Evolutionary conservation across 2,888 invertebrate genomes (phyloP).

Genomic region (Pyrochroa serraticornis): DNA sequence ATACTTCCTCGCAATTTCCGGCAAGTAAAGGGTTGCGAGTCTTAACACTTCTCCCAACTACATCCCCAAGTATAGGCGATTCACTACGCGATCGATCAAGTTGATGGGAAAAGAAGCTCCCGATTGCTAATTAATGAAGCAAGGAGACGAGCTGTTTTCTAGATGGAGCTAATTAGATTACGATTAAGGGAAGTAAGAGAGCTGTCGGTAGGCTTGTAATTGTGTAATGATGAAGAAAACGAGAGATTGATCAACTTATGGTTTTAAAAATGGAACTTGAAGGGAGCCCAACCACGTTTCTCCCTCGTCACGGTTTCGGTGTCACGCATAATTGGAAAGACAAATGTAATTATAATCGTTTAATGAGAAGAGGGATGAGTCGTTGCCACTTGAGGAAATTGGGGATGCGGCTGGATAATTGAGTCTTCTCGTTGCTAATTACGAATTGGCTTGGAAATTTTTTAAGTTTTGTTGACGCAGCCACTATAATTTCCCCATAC

Average conservation of each 20-base stretch:
- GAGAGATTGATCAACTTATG: slow-evolving; percentile 44
- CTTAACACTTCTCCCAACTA: not conserved
- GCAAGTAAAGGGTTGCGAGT: slow-evolving; percentile 34
- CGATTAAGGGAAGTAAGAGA: slow-evolving; percentile 23
- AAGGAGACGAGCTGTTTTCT: slow-evolving; percentile 29
- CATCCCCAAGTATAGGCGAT: too few species aligned
- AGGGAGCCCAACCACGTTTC: slow-evolving; percentile 35
- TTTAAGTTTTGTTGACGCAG: not conserved
- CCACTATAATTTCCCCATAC: slow-evolving; percentile 15
- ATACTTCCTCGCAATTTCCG: slow-evolving; percentile 58
- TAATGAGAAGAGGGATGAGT: slow-evolving; percentile 45
- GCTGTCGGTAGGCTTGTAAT: slow-evolving; percentile 19
- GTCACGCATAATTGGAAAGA: slow-evolving; percentile 53
- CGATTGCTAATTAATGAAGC: slow-evolving; percentile 37
- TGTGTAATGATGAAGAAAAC: slow-evolving; percentile 39
- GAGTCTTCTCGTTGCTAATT: too few species aligned
- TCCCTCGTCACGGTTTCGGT: slow-evolving; percentile 46
- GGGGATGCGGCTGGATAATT: not conserved
- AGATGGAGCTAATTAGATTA: slow-evolving; percentile 31
- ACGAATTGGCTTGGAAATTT: too few species aligned
- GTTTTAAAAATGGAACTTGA: slow-evolving; percentile 42
- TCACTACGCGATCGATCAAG: too few species aligned
- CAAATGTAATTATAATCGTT: slow-evolving; percentile 54
- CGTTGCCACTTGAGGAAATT: slow-evolving; percentile 23
- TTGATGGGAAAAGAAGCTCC: not conserved